Conservation (phyloP, 1,140 invertebrate genomes). For the Drosophila aff. region DNA sequence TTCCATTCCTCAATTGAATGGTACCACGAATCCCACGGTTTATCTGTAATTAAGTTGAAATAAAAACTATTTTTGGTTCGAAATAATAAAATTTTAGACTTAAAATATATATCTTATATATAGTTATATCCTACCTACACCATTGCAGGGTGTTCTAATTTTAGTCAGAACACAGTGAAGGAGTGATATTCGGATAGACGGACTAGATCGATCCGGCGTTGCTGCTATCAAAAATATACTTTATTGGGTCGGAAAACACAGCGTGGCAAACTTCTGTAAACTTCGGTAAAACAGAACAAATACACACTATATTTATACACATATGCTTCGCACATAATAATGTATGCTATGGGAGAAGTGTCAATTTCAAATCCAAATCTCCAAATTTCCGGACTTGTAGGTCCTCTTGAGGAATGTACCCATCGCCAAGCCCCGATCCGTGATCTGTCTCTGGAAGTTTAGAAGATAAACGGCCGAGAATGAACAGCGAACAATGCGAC, state of each 20-base stretch:
- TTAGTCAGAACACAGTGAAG: too few species aligned
- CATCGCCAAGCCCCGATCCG: neutral
- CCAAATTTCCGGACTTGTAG: neutral
- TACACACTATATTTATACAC: neutral
- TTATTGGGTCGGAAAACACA: too few species aligned
- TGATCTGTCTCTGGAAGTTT: neutral
- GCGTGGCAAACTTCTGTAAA: too few species aligned
- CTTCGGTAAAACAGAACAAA: too few species aligned
- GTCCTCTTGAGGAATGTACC: neutral
- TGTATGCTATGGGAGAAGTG: neutral
- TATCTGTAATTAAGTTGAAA: neutral
- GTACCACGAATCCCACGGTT: neutral
- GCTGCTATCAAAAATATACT: too few species aligned
- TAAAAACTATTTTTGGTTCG: neutral
- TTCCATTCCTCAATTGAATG: neutral
- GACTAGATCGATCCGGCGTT: too few species aligned
- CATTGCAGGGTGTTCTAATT: too few species aligned
- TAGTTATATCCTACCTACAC: too few species aligned
- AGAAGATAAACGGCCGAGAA: neutral
- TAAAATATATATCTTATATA: too few species aligned
- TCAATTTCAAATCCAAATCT: neutral
- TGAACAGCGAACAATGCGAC: slow-evolving; percentile 2
- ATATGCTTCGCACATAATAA: neutral
- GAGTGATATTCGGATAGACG: too few species aligned
- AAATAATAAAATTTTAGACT: neutral